Conservation (phyloP, 2,888 invertebrate species). For the Ormyrus rosae region DNA sequence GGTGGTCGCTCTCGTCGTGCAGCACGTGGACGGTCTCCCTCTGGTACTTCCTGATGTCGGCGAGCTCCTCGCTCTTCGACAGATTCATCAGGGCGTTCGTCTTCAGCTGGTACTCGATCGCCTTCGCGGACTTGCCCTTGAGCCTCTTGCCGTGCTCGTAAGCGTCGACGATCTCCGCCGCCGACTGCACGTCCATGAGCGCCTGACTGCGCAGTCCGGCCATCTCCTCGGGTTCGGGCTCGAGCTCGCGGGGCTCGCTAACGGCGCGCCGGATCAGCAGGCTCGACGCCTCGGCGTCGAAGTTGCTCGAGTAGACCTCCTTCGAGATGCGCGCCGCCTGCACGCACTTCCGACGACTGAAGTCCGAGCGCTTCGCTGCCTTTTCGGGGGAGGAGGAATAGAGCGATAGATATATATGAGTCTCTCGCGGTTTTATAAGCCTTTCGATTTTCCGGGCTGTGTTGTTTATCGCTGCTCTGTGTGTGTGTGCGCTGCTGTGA, state of each 20-base stretch:
- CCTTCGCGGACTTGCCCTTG: slow-evolving; percentile 86
- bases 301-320: slow-evolving; percentile 77
- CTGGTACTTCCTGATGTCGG: slow-evolving; percentile 73
- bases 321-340: slow-evolving; percentile 81
- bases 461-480: no score
- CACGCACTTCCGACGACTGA: slow-evolving; percentile 81
- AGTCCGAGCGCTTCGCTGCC: slow-evolving; percentile 80
- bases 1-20: slow-evolving; percentile 72
- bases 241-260: slow-evolving; percentile 48
- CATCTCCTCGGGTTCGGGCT: slow-evolving; percentile 60
- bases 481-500: no score
- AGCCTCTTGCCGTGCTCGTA: slow-evolving; percentile 76
- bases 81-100: slow-evolving; percentile 77
- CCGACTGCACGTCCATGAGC: slow-evolving; percentile 67
- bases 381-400: slow-evolving; percentile 37
- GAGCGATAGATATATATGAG: neutral
- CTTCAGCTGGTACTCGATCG: slow-evolving; percentile 79
- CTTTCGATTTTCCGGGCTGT: no score
- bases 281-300: slow-evolving; percentile 56
- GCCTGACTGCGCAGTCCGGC: slow-evolving; percentile 64
- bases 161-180: slow-evolving; percentile 65
- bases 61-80: slow-evolving; percentile 75
- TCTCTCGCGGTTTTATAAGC: neutral
- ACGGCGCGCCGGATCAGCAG: slow-evolving; percentile 57
- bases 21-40: slow-evolving; percentile 65